Conservation (phyloP, 2,888 invertebrate species). For the Unio delphinus region DNA sequence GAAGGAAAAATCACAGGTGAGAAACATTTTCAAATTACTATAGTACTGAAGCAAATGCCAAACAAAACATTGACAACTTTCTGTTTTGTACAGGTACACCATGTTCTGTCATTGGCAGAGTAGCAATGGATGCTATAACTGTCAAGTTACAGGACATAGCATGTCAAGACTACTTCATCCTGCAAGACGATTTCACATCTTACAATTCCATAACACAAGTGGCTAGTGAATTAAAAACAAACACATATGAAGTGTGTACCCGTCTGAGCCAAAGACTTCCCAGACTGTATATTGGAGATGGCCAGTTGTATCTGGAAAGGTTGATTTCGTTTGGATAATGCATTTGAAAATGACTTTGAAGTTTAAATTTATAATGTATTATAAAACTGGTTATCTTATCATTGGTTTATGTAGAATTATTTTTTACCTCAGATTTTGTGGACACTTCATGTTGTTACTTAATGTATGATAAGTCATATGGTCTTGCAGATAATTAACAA, state of each 20-base stretch:
- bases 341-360: too few species aligned
- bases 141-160: constrained; percentile 27
- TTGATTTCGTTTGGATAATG: too few species aligned
- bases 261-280: constrained; percentile 36
- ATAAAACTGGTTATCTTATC: too few species aligned
- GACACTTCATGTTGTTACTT: too few species aligned
- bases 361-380: too few species aligned
- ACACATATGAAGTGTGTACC: constrained; percentile 46
- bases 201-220: constrained; percentile 36
- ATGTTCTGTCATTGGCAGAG: constrained; percentile 41
- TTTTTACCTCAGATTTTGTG: too few species aligned
- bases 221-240: constrained; percentile 30
- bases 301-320: constrained; percentile 1
- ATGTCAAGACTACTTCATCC: constrained; percentile 28
- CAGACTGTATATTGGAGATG: constrained; percentile 28
- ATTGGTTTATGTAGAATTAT: too few species aligned
- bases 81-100: constrained; percentile 22
- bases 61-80: not conserved
- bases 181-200: constrained; percentile 28
- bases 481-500: too few species aligned
- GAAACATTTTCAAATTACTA: too few species aligned
- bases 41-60: not conserved
- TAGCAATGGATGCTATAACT: constrained; percentile 52
- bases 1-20: too few species aligned
- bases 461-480: too few species aligned